Evolutionary conservation across 64 coral and sea anemone genomes (phyloP), one percentile per base, ranked within the genome.

Genomic region (Anthopleura sola): DNA sequence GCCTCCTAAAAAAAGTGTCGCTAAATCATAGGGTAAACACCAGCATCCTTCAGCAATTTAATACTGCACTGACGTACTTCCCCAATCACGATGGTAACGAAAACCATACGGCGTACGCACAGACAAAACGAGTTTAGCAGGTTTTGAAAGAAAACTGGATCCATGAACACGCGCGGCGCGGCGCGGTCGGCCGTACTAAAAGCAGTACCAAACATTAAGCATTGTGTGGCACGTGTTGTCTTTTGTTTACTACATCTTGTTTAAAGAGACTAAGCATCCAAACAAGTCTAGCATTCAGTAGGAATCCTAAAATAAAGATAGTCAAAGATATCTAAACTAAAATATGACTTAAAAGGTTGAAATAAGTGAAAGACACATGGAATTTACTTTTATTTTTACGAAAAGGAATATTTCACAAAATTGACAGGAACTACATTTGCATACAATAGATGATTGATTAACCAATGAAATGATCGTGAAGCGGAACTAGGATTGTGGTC

Each of bases 401-500:
- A n/a, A n/a, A n/a, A n/a, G n/a, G n/a, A n/a, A n/a, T n/a, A n/a
- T n/a, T n/a, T n/a, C n/a, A n/a, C n/a, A n/a, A n/a, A n/a, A n/a
- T n/a, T n/a, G n/a, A n/a, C n/a, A n/a, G n/a, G n/a, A n/a, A n/a
- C n/a, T n/a, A 66, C 26, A 66, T 66, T 66, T 66, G 60, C 60
- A 66, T 66, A 66, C 60, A 66, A 66, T 26, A 66, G 60, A 66
- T 66, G 60, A 66, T 66, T 66, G 23, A 66, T 66, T 66, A 23
- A 66, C 60, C 60, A 66, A 66, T 66, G 26, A 66, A 23, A 66
- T 26, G 5, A 66, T 26, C 26, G n/a, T 66, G 60, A 66, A 66
- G 60, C 60, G n/a, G 60, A 66, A 66, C 60, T 66, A 23, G n/a
- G 24, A 66, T 66, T 79, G 77, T 79, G n/a, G 36, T 80, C 7